A percentile compares a stretch with the other conserved stretches of the same genome.
Evolutionary conservation across 2,888 invertebrate species (phyloP).

Genomic region (Eristalis arbustorum): DNA sequence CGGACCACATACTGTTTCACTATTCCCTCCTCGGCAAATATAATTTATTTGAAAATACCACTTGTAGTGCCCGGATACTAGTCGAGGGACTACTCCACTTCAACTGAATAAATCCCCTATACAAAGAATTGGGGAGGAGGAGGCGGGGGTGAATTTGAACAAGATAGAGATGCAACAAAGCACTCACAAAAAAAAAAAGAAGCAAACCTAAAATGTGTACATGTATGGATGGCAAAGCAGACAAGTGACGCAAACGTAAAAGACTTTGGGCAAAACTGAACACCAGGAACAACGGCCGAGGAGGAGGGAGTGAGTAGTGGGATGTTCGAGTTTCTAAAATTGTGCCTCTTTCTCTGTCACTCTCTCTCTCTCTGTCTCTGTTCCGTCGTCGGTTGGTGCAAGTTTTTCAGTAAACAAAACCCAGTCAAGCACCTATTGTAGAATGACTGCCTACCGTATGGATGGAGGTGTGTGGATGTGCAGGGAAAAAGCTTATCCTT

Average conservation of each 20-base stretch:
- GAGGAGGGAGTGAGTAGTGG: background rate
- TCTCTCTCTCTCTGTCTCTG: background rate
- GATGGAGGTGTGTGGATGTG: background rate
- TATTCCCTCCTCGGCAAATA: slow-evolving; percentile 62
- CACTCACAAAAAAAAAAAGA: no score
- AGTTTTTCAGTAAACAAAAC: slow-evolving; percentile 66
- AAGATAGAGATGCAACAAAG: background rate
- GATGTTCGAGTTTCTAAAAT: slow-evolving; percentile 53
- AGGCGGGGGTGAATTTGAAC: background rate
- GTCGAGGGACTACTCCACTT: slow-evolving; percentile 20
- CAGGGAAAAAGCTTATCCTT: slow-evolving; percentile 53
- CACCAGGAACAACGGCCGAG: slow-evolving; percentile 53
- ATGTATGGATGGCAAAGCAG: slow-evolving; percentile 30
- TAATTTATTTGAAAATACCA: slow-evolving; percentile 67
- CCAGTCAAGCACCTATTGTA: slow-evolving; percentile 51
- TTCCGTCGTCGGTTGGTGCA: slow-evolving; percentile 18
- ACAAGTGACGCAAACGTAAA: slow-evolving; percentile 65
- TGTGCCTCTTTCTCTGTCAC: slow-evolving; percentile 29
- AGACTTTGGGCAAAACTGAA: slow-evolving; percentile 63
- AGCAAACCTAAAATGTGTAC: background rate
- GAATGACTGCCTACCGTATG: slow-evolving; percentile 9
- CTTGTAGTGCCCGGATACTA: slow-evolving; percentile 55
- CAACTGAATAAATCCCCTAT: slow-evolving; percentile 51
- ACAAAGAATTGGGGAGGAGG: slow-evolving; percentile 14
- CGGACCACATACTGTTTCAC: slow-evolving; percentile 24